phyloP scores from a whole-genome alignment of 2,888 invertebrate species.

The Parapristionchus giblindavisi region DNA sequence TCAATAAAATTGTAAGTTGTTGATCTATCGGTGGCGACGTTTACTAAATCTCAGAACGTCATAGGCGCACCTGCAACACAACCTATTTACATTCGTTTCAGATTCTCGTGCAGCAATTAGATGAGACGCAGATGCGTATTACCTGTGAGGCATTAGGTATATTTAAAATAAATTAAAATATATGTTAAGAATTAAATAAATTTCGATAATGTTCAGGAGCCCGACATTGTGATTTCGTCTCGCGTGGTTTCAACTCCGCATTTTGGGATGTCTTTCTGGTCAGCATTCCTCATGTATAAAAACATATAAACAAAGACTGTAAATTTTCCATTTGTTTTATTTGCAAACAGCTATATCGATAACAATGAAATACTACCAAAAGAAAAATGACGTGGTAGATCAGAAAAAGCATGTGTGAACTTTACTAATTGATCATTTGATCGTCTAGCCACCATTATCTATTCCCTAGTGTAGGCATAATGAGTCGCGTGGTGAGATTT shows the following conservation, averaged over 20 bases:
- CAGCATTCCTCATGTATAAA: too few species aligned
- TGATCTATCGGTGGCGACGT: neutral
- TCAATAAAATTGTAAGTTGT: conserved; percentile 28
- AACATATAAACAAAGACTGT: too few species aligned
- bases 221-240: conserved; percentile 23
- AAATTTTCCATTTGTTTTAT: too few species aligned
- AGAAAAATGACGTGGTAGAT: too few species aligned
- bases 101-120: conserved; percentile 30
- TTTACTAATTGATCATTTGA: too few species aligned
- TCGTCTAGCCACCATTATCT: too few species aligned
- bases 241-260: conserved; percentile 34
- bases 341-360: too few species aligned
- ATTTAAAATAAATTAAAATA: neutral
- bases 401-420: too few species aligned
- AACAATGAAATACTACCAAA: too few species aligned
- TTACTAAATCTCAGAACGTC: neutral
- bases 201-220: conserved; percentile 12
- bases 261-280: conserved; percentile 35
- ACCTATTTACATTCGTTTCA: neutral
- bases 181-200: neutral
- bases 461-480: too few species aligned
- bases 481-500: too few species aligned
- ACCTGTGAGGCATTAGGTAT: conserved; percentile 28
- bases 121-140: conserved; percentile 30
- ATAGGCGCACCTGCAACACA: too few species aligned